phyloP scores from a whole-genome alignment of 2,888 invertebrate species.

The Melinaea marsaeus region DNA sequence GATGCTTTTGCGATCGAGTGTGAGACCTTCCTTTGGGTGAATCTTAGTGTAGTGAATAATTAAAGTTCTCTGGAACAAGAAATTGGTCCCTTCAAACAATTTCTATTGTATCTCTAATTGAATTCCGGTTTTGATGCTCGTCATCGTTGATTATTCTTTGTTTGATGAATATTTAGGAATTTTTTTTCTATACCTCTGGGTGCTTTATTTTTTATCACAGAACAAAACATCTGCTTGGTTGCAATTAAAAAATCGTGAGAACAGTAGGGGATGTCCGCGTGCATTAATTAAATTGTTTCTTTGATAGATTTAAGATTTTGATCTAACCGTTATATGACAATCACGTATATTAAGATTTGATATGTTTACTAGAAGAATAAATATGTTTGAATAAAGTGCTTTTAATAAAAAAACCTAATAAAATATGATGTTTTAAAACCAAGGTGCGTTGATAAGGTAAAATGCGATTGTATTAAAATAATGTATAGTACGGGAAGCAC shows the following conservation, averaged over 20 bases:
- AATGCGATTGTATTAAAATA: background rate
- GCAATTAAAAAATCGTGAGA: constrained; percentile 76
- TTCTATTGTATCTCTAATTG: constrained; percentile 71
- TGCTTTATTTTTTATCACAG: constrained; percentile 54
- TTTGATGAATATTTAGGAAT: constrained; percentile 65
- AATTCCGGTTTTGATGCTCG: constrained; percentile 73
- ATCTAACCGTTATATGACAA: constrained; percentile 23
- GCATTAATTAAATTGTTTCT: constrained; percentile 51
- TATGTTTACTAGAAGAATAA: background rate
- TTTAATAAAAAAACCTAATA: constrained; percentile 2
- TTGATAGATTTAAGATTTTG: constrained; percentile 19
- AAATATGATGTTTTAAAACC: constrained; percentile 6
- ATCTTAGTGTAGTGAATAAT: constrained; percentile 61
- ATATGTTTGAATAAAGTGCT: background rate
- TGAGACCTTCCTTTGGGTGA: constrained; percentile 52
- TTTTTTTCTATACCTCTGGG: constrained; percentile 55
- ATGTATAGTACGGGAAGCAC: background rate
- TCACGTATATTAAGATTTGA: too few relatives aligned
- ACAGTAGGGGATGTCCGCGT: constrained; percentile 52
- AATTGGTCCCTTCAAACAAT: constrained; percentile 64
- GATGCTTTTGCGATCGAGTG: constrained; percentile 62
- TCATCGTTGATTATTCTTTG: constrained; percentile 66
- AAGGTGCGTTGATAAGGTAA: constrained; percentile 9
- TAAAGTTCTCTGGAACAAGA: constrained; percentile 62
- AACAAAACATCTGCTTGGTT: constrained; percentile 66